Base-by-base conservation (phyloP, 2,113 vertebrate genomes). In the Callipepla californica region DNA sequence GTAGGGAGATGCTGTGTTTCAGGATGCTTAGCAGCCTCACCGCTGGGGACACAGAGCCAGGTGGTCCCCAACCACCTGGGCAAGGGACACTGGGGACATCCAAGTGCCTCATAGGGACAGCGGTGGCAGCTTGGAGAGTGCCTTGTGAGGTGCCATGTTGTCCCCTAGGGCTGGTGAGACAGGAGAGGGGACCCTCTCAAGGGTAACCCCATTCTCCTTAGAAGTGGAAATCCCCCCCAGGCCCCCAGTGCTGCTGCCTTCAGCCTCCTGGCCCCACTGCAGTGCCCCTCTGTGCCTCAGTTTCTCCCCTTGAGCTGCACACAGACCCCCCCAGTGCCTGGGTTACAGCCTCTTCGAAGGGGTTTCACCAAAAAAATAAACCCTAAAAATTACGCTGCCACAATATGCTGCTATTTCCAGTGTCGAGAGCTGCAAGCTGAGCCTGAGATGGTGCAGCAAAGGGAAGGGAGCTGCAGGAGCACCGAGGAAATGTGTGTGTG, bases 1-100 rank as follows among this genome's bases (percentile, higher is more conserved):
- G 14, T 7, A 62, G 58, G 53, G 44, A 7, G n/a, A 5, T 1
- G 11, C 21, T 23, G 15, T 15, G 3, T 3, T 2, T 0, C 2
- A 30, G 36, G 51, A 11, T 30, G 2, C 9, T 22, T 40, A 38
- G 47, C 13, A 61, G 8, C 22, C 19, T 16, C 25, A 28, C 36
- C 11, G 44, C 13, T 69, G 36, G 36, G 38, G 58, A 19, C 26
- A 42, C 38, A 36, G 17, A 53, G 72, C 13, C 40, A n/a, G 14
- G 16, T 1, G 34, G 28, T 20, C 14, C 30, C 23, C 74, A 34
- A 42, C 3, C 51, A 45, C 45, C 30, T 13, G 26, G 44, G 23
- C 63, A 36, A 36, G 45, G 51, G 73, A 66, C 69, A 19, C 48
- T 0, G 22, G 22, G 30, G 36, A 12, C 23, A 70, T 44, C 65